Evolutionary conservation across 2,888 invertebrate species (phyloP), one percentile per base, ranked within the genome.

Genomic region (Sinelater perroti): DNA sequence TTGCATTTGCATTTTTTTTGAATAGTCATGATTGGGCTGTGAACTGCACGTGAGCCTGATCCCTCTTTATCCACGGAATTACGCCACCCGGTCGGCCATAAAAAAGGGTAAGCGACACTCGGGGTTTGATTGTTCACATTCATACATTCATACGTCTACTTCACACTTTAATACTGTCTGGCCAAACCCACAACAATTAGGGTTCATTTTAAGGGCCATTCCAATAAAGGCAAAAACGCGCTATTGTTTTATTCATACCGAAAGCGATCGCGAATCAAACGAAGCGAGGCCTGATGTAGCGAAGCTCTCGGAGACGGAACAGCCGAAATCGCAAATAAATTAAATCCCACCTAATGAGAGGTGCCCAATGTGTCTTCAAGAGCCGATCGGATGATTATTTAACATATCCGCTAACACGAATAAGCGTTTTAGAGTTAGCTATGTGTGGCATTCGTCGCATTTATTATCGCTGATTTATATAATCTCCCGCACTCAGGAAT

Each of bases 91-190:
- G 44, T 44, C 44, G 30, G 26, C 44, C 18, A 52, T 44, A 52
- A 52, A 38, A 40, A 52, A 52, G 52, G 42, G 42, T 52, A 52
- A 62, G 58, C 61, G 62, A 64, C 64, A 64, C 64, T 60, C 61
- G 56, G 60, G 61, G 52, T 56, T 61, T 53, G 56, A 62, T 64
- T 64, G 64, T 64, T 64, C 64, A 62, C 59, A 62, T 64, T 64
- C 64, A 64, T 64, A 62, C 60, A 64, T 64, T 58, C 62, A 62
- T 54, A 62, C 58, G 60, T 61, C 61, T 60, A 64, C 62, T 64
- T 62, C 62, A 62, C 62, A 62, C 64, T 62, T 64, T 64, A 64
- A 64, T 64, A 64, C 60, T 60, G 64, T 64, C 64, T 64, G 55
- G 62, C 49, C 61, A 47, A 50, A 57, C 38, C 40, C 46, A 57